These are phyloP conservation scores for Eurytoma californica DNA, from an alignment of 2,888 invertebrate species.

Conservation along the genomic window DNA sequence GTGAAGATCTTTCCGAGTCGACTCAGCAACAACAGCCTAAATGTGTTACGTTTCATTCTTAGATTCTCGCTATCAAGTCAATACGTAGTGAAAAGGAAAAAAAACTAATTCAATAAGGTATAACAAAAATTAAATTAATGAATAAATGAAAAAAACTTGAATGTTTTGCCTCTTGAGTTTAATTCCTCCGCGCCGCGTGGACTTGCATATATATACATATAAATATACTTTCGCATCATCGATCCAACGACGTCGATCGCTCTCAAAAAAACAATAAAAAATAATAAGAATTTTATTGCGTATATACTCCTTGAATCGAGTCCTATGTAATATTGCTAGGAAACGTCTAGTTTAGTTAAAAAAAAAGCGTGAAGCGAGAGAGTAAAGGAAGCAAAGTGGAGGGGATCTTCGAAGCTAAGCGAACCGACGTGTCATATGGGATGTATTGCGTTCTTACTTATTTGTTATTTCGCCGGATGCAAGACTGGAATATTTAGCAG, in stretches of 20 bases:
- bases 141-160: constrained; percentile 34
- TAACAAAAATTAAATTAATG: constrained; percentile 23
- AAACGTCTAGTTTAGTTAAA: constrained; percentile 56
- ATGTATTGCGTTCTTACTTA: constrained; percentile 50
- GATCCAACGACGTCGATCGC: constrained; percentile 58
- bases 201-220: constrained; percentile 45
- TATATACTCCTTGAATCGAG: constrained; percentile 52
- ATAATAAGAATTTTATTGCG: constrained; percentile 46
- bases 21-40: constrained; percentile 41
- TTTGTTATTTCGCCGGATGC: constrained; percentile 50
- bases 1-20: constrained; percentile 38
- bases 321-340: constrained; percentile 52
- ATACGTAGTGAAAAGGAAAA: constrained; percentile 49
- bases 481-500: constrained; percentile 38
- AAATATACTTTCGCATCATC: constrained; percentile 57
- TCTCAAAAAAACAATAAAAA: constrained; percentile 50
- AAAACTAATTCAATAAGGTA: constrained; percentile 23
- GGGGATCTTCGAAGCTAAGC: constrained; percentile 34
- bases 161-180: constrained; percentile 55
- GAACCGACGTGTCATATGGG: constrained; percentile 47
- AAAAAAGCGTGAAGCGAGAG: constrained; percentile 26
- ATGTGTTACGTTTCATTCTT: constrained; percentile 44
- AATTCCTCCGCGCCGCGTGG: constrained; percentile 46
- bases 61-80: constrained; percentile 55
- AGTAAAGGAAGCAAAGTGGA: constrained; percentile 25